These are phyloP conservation scores for Heterohyrax brucei DNA, from an alignment of 2,797 vertebrate species.

Conservation along the genomic window DNA sequence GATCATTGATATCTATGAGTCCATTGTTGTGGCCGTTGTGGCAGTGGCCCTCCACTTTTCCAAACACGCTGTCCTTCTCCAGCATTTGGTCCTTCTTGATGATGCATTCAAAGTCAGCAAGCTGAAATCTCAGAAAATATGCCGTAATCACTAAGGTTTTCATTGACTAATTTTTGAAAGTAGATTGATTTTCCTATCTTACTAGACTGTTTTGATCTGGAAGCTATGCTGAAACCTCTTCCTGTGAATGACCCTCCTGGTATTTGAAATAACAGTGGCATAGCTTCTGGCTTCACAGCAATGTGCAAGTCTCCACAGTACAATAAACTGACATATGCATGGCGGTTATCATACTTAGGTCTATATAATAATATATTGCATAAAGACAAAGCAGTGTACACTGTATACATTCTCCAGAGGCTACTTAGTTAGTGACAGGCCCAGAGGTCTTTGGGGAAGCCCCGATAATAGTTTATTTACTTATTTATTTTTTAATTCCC, in stretches of 20 bases:
- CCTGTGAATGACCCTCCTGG: not conserved
- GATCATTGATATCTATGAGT: not conserved
- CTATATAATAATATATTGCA: not conserved
- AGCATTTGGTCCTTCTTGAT: not conserved
- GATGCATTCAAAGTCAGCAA: not conserved
- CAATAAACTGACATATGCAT: not conserved
- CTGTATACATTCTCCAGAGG: not conserved
- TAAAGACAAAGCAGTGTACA: constrained; percentile 4
- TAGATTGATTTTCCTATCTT: not conserved
- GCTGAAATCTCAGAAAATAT: not conserved
- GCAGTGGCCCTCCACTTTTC: not conserved
- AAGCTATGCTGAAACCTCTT: not conserved
- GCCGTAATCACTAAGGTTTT: not conserved
- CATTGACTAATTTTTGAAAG: not conserved
- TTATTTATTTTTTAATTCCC: not conserved
- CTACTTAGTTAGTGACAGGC: not conserved
- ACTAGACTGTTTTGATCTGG: not conserved
- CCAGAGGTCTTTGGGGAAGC: not conserved
- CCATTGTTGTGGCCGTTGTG: not conserved
- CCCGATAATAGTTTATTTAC: not conserved
- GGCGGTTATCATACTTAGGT: not conserved
- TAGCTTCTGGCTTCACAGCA: not conserved
- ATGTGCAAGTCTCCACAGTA: not conserved
- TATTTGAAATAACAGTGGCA: not conserved
- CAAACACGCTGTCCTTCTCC: not conserved